Evolutionary conservation across 2,113 vertebrate species (phyloP).

Genomic region (Pelecanoides urinatrix): DNA sequence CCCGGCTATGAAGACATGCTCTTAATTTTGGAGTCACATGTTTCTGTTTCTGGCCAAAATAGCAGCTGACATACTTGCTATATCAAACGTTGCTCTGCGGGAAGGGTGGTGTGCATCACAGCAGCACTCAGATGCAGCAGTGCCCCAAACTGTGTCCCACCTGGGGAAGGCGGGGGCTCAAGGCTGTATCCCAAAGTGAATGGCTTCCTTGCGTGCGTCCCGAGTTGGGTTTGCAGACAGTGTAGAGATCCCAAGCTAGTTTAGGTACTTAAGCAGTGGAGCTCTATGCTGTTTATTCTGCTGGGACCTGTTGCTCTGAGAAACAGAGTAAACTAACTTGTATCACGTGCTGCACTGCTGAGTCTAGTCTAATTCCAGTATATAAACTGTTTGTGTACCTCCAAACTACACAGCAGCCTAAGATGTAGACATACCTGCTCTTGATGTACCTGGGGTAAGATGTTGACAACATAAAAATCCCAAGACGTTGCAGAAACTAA

Average conservation of each 20-base stretch:
- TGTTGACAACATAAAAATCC: background rate
- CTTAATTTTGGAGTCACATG: background rate
- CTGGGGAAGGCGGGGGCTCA: accelerated
- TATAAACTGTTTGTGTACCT: background rate
- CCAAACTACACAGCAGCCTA: background rate
- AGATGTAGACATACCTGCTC: background rate
- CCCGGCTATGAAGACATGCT: background rate
- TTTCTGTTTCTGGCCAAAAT: background rate
- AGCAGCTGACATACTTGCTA: accelerated
- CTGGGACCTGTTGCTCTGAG: background rate
- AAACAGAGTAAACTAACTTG: background rate
- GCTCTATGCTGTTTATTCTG: background rate
- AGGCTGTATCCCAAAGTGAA: background rate
- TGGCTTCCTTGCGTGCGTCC: accelerated
- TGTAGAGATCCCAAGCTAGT: background rate
- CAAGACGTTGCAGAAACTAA: background rate
- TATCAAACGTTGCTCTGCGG: background rate
- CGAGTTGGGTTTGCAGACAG: background rate
- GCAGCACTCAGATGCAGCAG: accelerated
- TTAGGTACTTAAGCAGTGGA: background rate
- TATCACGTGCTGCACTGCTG: background rate
- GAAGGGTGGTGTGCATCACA: background rate
- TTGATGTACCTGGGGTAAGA: background rate
- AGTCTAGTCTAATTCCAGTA: background rate
- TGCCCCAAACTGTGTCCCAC: too few species aligned